A percentile compares a stretch with the other conserved stretches of the same genome.
Conservation (phyloP, 2,888 invertebrate genomes). For the Andrena trimmerana region DNA sequence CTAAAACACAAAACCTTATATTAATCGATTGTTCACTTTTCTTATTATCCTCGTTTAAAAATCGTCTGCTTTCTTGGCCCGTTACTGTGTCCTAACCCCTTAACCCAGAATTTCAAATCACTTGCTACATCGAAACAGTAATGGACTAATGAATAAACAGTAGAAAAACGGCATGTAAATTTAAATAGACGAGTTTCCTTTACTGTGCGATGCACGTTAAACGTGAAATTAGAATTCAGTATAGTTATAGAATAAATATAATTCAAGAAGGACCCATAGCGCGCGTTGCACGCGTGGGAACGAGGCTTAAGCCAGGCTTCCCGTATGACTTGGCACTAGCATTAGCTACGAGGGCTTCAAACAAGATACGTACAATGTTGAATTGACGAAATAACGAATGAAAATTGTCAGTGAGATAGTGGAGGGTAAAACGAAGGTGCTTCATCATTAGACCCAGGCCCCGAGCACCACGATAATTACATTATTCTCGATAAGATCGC, state of each 20-base stretch:
- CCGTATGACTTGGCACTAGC: constrained; percentile 3
- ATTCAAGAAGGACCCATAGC: not conserved
- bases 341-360: constrained; percentile 25
- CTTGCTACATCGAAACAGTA: too few relatives aligned
- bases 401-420: constrained; percentile 35
- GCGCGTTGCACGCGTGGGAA: not conserved
- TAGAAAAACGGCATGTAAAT: too few relatives aligned
- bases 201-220: not conserved
- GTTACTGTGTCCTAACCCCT: too few relatives aligned
- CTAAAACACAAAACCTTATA: too few relatives aligned
- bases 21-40: too few relatives aligned
- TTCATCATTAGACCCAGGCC: constrained; percentile 64
- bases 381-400: constrained; percentile 43
- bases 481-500: constrained; percentile 72
- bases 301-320: not conserved
- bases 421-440: constrained; percentile 46
- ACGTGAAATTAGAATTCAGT: not conserved
- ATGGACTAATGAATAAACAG: too few relatives aligned
- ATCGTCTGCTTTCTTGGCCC: too few relatives aligned
- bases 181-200: too few relatives aligned
- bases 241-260: too few relatives aligned
- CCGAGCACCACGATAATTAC: constrained; percentile 71
- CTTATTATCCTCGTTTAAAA: too few relatives aligned
- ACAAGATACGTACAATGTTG: constrained; percentile 1
- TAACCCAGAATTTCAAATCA: too few relatives aligned